Conservation (phyloP, 2,888 invertebrate genomes). For the Lasiommata megera region DNA sequence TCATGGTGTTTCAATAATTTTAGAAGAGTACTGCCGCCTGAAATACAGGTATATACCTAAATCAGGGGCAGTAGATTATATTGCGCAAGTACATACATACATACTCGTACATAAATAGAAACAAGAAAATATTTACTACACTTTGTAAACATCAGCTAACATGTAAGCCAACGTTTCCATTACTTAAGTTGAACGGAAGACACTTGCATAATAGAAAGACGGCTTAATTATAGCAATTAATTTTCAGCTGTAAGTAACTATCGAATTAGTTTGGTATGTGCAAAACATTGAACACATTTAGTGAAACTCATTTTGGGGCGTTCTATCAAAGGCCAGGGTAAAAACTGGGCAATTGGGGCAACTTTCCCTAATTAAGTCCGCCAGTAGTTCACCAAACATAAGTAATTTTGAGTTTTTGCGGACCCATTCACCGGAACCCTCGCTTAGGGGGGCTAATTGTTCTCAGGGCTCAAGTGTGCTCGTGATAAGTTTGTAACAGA, state of each 20-base stretch:
- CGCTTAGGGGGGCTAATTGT: conserved; percentile 30
- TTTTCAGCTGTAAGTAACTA: not conserved
- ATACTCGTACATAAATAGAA: too few relatives aligned
- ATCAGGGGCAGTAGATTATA: too few relatives aligned
- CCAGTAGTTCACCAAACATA: conserved; percentile 35
- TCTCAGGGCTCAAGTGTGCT: conserved; percentile 23
- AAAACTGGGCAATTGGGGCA: conserved; percentile 30
- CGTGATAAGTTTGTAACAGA: conserved; percentile 18
- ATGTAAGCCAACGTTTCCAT: too few relatives aligned
- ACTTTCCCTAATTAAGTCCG: conserved; percentile 37
- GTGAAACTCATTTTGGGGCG: conserved; percentile 21
- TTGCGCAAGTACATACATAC: too few relatives aligned
- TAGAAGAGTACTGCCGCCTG: too few relatives aligned
- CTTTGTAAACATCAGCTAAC: too few relatives aligned
- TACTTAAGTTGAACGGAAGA: too few relatives aligned
- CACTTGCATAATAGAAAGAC: too few relatives aligned
- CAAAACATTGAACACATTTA: conserved; percentile 3
- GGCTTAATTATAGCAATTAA: not conserved
- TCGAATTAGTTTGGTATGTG: not conserved
- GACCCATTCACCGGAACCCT: conserved; percentile 26
- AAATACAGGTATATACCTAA: too few relatives aligned
- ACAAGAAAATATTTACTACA: too few relatives aligned
- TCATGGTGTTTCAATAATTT: too few relatives aligned
- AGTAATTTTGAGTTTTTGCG: conserved; percentile 39
- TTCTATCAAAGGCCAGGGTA: conserved; percentile 29